Evolutionary conservation across 2,888 invertebrate species (phyloP), one percentile per base, ranked within the genome.

Genomic region (Patella ulyssiponensis): DNA sequence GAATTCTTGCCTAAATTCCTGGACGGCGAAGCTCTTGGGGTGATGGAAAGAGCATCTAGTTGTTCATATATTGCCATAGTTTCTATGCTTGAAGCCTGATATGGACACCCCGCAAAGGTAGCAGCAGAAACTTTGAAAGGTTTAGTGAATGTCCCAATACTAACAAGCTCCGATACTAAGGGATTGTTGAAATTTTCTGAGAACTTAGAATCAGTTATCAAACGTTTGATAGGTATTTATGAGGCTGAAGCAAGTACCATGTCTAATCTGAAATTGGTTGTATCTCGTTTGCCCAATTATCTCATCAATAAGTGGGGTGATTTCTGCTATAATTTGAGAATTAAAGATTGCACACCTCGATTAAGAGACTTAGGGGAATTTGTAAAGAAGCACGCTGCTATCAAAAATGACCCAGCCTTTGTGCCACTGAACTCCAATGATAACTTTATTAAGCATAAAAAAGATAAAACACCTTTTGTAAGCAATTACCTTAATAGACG

Each of bases 111-210:
- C 17, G 54, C 54, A 12, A 54, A 54, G 17, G 54, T 54, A 54
- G 54, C 54, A 54, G 54, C 54, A 54, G 56, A 56, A 56, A 7
- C 56, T 56, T 56, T 56, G 17, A 56, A 56, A 5, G 17, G 17
- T 56, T 56, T 56, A 56, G 56, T 56, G 56, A 56, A n/a, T n/a
- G 14, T 56, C 17, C 56, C 56, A 17, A n/a, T 56, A 17, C 17
- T 56, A 5, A 56, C 15, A 17, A 56, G 7, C 56, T 56, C 56
- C 3, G 56, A 56, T 56, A 5, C 14, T 56, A 56, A 56, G 11
- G 56, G 56, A n/a, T 56, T 56, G 7, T 56, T 56, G 56, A 56
- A 56, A 56, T 56, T 56, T n/a, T 56, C 56, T 56, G 56, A 56
- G 4, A 56, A 56, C 17, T n/a, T 56, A 56, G 56, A 56, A 56